phyloP scores from a whole-genome alignment of 2,888 invertebrate genomes.

The Hypercompe scribonia region DNA sequence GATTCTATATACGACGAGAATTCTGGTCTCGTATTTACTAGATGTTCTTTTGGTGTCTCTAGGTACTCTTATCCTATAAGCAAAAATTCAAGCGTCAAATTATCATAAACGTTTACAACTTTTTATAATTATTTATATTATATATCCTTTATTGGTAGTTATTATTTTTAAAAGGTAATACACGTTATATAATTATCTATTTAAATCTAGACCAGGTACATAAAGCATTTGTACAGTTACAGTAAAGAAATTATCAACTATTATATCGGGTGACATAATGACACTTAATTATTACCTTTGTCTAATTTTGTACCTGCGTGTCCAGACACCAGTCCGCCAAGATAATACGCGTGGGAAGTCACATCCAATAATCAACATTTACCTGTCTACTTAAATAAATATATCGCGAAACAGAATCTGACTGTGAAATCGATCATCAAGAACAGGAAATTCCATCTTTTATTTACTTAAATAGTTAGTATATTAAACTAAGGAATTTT shows the following conservation, averaged over 20 bases:
- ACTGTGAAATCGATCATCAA: slow-evolving; percentile 33
- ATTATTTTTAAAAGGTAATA: no score
- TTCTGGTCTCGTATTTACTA: no score
- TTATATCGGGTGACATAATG: background rate
- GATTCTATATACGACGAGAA: no score
- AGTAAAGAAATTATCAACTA: background rate
- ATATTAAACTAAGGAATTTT: background rate
- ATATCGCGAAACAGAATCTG: slow-evolving; percentile 65
- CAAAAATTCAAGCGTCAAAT: no score
- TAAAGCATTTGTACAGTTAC: background rate
- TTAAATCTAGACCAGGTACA: background rate
- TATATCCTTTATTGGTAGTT: no score
- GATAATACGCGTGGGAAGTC: background rate
- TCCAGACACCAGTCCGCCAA: background rate
- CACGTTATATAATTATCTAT: background rate
- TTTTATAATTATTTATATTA: no score
- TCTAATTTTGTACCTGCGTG: background rate
- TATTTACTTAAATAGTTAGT: background rate
- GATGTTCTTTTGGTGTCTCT: no score
- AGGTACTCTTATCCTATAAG: no score
- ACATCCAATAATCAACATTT: background rate
- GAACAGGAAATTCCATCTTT: slow-evolving; percentile 25
- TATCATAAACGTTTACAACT: no score
- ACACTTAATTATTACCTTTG: background rate
- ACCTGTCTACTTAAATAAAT: slow-evolving; percentile 52